These are phyloP conservation scores for Solea solea DNA, from an alignment of 2,113 vertebrate species.

Conservation along the genomic window DNA sequence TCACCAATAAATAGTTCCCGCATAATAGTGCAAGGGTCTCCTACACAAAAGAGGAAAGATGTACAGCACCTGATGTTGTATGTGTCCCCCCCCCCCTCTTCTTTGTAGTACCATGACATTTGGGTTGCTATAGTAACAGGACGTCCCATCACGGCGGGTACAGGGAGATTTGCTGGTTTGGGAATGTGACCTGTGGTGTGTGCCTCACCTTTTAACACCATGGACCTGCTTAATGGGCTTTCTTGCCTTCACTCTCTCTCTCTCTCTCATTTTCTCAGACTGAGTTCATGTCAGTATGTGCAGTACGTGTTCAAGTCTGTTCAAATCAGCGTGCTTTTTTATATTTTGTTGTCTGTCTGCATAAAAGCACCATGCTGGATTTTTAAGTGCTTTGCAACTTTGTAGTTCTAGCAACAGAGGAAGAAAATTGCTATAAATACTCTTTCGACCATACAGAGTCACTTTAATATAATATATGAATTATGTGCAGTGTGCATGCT, in stretches of 20 bases:
- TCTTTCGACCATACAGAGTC: too few species aligned
- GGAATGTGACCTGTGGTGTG: slow-evolving; percentile 64
- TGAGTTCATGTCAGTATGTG: background rate
- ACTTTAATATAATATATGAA: too few species aligned
- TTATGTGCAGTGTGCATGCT: too few species aligned
- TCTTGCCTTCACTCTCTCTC: background rate
- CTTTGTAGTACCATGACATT: slow-evolving; percentile 58
- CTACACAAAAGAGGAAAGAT: background rate
- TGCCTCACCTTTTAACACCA: slow-evolving; percentile 50
- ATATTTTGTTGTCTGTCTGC: too few species aligned
- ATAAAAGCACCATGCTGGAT: too few species aligned
- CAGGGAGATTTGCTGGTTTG: slow-evolving; percentile 34
- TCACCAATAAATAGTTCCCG: too few species aligned
- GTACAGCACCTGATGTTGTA: slow-evolving; percentile 17
- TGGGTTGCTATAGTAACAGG: slow-evolving; percentile 50
- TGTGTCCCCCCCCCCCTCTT: slow-evolving; percentile 26
- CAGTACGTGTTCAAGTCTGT: too few species aligned
- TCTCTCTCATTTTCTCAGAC: background rate
- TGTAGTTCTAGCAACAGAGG: too few species aligned
- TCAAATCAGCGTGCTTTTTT: too few species aligned
- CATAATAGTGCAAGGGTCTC: background rate
- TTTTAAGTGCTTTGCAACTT: too few species aligned
- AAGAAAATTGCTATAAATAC: too few species aligned
- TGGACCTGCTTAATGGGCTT: slow-evolving; percentile 31
- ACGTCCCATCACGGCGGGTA: background rate